Evolutionary conservation across 2,888 invertebrate species (phyloP), one percentile per base, ranked within the genome.

Genomic region (Drosophila infuscata): DNA sequence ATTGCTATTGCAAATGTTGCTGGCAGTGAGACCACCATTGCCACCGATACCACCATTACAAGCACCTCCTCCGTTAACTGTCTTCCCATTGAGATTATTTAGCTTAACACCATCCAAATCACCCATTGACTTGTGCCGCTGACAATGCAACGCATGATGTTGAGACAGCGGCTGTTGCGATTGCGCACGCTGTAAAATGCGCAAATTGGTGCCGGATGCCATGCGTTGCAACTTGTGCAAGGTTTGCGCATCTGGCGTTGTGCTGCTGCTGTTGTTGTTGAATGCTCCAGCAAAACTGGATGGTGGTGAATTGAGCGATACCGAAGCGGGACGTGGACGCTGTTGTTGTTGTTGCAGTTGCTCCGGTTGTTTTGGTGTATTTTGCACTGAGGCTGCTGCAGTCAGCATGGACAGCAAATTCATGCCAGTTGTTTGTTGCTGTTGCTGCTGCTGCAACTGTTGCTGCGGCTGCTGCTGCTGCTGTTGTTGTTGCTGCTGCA

Each of bases 71-170:
- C 30, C 51, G 6, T 46, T 53, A 11, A 30, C 56, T 20, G 11
- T 35, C 56, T 70, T 74, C n/a, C 89, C 90, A 88, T 90, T 89
- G 82, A 92, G 86, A 91, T 92, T 91, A 81, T 91, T 92, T 76
- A 92, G 72, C 77, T 92, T 93, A 81, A 94, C 92, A 43, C 94
- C 93, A 81, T 96, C 96, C 73, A 95, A 94, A 82, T 96, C 96
- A 5, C 96, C 96, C 94, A 96, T 95, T 1, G 96, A 97, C 91
- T 96, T 97, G 92, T 96, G 96, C 57, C 97, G 94, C 62, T 95
- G 95, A 6, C 85, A 82, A 7, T 73, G 82, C 43, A 70, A 74
- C 0, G 74, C 46, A 0, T 51, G 35, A 8, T 72, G 54, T 56
- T 76, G 79, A 91, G 92, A 84, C 84, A 82, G 75, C 82, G 89